These are phyloP conservation scores for Eulithis prunata DNA, from an alignment of 2,888 invertebrate species.

Conservation along the genomic window DNA sequence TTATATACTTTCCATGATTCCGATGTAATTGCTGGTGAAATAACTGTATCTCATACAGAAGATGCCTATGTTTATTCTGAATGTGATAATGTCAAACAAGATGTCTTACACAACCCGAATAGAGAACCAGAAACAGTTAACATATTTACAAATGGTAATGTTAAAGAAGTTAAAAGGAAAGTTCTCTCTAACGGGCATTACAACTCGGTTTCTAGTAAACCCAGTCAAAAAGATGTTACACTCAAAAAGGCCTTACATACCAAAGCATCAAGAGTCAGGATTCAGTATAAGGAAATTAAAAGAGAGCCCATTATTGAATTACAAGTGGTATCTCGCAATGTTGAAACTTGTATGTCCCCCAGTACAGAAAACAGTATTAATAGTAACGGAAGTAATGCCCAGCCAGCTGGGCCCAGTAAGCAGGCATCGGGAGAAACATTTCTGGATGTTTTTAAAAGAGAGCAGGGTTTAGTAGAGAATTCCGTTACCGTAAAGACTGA, in stretches of 20 bases:
- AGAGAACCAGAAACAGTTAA: constrained; percentile 65
- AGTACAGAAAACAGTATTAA: constrained; percentile 71
- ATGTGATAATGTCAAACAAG: constrained; percentile 62
- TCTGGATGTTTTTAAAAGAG: constrained; percentile 79
- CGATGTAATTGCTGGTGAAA: constrained; percentile 78
- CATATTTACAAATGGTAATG: constrained; percentile 67
- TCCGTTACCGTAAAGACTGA: constrained; percentile 62
- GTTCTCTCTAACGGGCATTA: constrained; percentile 71
- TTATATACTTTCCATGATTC: constrained; percentile 81
- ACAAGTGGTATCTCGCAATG: constrained; percentile 53
- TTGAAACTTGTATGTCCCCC: constrained; percentile 50
- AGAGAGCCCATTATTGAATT: constrained; percentile 56
- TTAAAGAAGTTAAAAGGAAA: constrained; percentile 62
- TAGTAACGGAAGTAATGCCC: constrained; percentile 64
- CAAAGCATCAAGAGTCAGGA: constrained; percentile 71
- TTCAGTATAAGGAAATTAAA: constrained; percentile 54
- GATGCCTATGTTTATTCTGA: constrained; percentile 73
- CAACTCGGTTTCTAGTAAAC: constrained; percentile 46
- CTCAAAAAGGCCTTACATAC: constrained; percentile 57
- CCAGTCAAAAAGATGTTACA: constrained; percentile 48
- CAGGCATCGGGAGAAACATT: constrained; percentile 66
- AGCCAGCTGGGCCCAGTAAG: constrained; percentile 50
- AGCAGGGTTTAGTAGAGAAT: constrained; percentile 67
- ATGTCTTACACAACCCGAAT: constrained; percentile 63
- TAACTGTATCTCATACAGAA: constrained; percentile 79